These are phyloP conservation scores for Hafferia zeledoni DNA, from an alignment of 2,797 vertebrate genomes.

Conservation along the genomic window DNA sequence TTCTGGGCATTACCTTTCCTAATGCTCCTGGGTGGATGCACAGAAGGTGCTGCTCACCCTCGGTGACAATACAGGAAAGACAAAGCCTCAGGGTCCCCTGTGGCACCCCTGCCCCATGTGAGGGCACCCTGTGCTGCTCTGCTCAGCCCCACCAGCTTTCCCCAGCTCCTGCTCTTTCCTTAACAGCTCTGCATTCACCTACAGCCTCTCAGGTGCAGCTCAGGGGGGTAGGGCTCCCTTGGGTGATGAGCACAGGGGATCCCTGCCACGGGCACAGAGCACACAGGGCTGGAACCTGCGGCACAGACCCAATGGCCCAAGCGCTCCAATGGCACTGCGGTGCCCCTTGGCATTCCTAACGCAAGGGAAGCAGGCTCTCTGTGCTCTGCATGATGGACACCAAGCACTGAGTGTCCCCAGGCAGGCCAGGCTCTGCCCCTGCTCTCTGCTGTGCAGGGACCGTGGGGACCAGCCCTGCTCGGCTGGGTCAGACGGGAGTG, in stretches of 20 bases:
- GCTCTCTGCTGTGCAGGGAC: neutral
- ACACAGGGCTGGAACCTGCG: neutral
- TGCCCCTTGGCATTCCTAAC: neutral
- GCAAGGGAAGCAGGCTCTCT: fast-evolving
- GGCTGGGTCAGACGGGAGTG: neutral
- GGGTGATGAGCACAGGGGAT: neutral
- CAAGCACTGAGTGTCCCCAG: neutral
- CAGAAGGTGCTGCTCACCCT: neutral
- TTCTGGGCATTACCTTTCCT: neutral
- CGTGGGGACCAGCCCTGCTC: fast-evolving
- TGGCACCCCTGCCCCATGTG: neutral
- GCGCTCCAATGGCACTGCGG: fast-evolving
- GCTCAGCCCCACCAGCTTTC: neutral
- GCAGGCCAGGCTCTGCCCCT: neutral
- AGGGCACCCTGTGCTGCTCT: fast-evolving
- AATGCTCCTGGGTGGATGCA: fast-evolving
- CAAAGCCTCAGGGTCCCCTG: neutral
- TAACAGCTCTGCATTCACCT: neutral
- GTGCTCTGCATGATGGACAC: fast-evolving
- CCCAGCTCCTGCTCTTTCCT: neutral
- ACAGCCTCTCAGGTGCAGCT: neutral
- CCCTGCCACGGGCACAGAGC: fast-evolving
- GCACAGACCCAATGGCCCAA: fast-evolving
- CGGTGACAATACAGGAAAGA: neutral
- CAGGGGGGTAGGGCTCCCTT: neutral